Evolutionary conservation across 2,113 vertebrate genomes (phyloP).

Genomic region (Myxocyprinus asiaticus): DNA sequence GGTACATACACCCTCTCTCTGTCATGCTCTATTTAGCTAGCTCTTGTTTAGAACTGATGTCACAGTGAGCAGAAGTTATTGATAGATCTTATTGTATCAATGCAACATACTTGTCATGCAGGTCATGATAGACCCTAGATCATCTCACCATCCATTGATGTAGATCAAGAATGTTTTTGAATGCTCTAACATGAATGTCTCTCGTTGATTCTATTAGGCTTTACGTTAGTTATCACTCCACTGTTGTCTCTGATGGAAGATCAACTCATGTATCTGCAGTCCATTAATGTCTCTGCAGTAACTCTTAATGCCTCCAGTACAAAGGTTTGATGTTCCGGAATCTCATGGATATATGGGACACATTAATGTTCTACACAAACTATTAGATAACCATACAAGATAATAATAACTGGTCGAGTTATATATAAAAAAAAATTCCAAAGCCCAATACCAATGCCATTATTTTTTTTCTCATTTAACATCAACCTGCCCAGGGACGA

Average conservation of each 20-base stretch:
- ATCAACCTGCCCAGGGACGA: too few species aligned
- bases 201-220: slow-evolving; percentile 74
- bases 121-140: too few species aligned
- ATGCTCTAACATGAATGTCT: neutral
- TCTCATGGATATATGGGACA: neutral
- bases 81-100: neutral
- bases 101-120: too few species aligned
- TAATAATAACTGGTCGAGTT: too few species aligned
- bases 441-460: too few species aligned
- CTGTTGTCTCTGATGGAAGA: slow-evolving; percentile 97
- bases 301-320: slow-evolving; percentile 88
- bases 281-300: slow-evolving; percentile 80
- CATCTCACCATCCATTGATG: too few species aligned
- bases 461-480: too few species aligned
- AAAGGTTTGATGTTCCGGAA: slow-evolving; percentile 75
- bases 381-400: too few species aligned
- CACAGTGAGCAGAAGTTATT: neutral
- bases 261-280: slow-evolving; percentile 91
- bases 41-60: too few species aligned
- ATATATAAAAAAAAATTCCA: neutral
- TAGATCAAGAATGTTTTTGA: neutral
- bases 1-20: slow-evolving; percentile 67
- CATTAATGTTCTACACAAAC: too few species aligned
- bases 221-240: slow-evolving; percentile 91
- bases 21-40: too few species aligned